Percentiles rank a stretch among this genome's conserved stretches.
Conservation (phyloP, 2,113 vertebrate genomes). For the Orcinus orca region DNA sequence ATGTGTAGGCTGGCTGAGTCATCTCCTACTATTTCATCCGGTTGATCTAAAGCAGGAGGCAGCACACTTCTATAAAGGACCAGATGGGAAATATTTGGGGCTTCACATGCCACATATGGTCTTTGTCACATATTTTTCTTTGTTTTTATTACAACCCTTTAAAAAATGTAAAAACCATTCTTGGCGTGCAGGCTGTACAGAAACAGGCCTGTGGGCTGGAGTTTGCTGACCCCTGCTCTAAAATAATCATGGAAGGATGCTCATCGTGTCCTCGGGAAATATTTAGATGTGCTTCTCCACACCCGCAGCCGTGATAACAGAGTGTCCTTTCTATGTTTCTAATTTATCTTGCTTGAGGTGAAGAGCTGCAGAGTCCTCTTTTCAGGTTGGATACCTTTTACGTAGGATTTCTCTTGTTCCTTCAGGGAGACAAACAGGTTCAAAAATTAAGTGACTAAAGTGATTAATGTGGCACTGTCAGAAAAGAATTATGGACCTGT, state of each 20-base stretch:
- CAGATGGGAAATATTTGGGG: not conserved
- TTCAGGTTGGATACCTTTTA: conserved; percentile 40
- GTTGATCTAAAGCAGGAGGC: not conserved
- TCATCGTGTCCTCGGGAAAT: not conserved
- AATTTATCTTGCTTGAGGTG: conserved; percentile 50
- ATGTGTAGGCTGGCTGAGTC: not conserved
- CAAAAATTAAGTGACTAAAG: conserved; percentile 73
- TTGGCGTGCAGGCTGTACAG: not conserved
- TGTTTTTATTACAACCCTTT: conserved; percentile 28
- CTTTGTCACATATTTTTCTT: not conserved
- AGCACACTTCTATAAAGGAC: not conserved
- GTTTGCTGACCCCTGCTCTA: not conserved
- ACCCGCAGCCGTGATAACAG: not conserved
- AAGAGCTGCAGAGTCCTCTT: conserved; percentile 13
- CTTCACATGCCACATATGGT: not conserved
- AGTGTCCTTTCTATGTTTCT: not conserved
- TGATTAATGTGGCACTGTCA: conserved; percentile 74
- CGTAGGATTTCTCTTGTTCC: conserved; percentile 59
- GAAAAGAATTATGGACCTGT: conserved; percentile 72
- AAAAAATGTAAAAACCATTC: not conserved
- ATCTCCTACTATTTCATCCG: conserved; percentile 33
- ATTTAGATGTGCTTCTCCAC: not conserved
- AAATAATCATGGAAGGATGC: not conserved
- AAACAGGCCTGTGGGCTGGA: not conserved
- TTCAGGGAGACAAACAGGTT: conserved; percentile 67